phyloP scores from a whole-genome alignment of 2,113 vertebrate species.

The Upupa epops region DNA sequence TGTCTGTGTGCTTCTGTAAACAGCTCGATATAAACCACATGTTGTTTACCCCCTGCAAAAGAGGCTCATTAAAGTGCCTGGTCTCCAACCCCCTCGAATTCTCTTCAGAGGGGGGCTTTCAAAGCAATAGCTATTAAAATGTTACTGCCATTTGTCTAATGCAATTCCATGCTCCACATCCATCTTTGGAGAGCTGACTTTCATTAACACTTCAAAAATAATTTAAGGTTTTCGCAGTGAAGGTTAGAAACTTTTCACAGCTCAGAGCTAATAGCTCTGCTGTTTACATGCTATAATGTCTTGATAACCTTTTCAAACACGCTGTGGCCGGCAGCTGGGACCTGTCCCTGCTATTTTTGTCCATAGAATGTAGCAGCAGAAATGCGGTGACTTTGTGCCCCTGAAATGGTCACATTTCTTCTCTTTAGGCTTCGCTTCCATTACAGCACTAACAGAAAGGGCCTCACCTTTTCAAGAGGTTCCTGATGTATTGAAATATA shows the following conservation, averaged over 20 bases:
- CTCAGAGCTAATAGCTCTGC: conserved; percentile 76
- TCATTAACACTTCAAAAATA: conserved; percentile 83
- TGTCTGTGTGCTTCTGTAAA: not conserved
- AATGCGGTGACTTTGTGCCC: conserved; percentile 63
- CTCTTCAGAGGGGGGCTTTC: conserved; percentile 40
- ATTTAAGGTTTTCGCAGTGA: conserved; percentile 78
- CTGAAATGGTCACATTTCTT: conserved; percentile 67
- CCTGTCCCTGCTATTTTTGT: conserved; percentile 72
- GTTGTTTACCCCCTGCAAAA: not conserved
- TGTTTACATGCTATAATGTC: conserved; percentile 79
- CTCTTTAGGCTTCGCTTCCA: conserved; percentile 53
- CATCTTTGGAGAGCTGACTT: conserved; percentile 75
- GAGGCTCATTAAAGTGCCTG: conserved; percentile 26
- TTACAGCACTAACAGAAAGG: conserved; percentile 54
- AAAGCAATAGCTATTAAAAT: conserved; percentile 78
- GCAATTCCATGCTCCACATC: conserved; percentile 73
- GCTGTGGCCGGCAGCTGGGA: conserved; percentile 67
- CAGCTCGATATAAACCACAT: not conserved
- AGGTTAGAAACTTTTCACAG: conserved; percentile 79
- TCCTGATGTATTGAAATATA: conserved; percentile 39
- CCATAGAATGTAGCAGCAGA: conserved; percentile 63
- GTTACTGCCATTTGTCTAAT: conserved; percentile 77
- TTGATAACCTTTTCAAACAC: conserved; percentile 77
- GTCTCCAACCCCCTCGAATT: conserved; percentile 36
- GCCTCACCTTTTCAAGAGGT: conserved; percentile 63